phyloP scores from a whole-genome alignment of 2,113 vertebrate genomes.

The Emydura subglobosa region DNA sequence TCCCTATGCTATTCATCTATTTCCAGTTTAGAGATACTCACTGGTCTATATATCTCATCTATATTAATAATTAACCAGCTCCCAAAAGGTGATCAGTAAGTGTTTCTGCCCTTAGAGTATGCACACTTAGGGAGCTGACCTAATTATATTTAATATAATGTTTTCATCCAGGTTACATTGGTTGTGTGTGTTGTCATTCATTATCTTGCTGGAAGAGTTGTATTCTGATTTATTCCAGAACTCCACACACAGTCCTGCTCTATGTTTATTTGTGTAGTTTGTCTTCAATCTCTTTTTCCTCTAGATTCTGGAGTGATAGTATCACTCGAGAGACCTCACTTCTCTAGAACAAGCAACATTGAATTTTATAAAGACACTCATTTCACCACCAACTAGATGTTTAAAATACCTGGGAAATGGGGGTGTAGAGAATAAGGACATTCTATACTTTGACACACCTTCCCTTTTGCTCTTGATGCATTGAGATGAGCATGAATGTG shows the following conservation, averaged over 20 bases:
- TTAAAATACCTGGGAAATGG: not conserved
- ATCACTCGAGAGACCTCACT: accelerated
- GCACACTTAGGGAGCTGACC: not conserved
- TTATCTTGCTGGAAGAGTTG: not conserved
- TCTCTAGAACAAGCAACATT: not conserved
- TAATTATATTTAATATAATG: not conserved
- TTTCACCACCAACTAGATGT: not conserved
- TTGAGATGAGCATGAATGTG: too few species aligned
- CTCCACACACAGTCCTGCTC: not conserved
- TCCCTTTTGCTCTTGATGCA: too few species aligned
- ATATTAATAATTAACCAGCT: not conserved
- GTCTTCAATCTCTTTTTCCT: not conserved
- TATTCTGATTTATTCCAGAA: not conserved
- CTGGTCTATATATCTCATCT: not conserved
- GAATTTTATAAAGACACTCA: not conserved
- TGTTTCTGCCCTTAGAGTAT: not conserved
- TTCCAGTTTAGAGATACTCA: not conserved
- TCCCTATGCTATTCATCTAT: too few species aligned
- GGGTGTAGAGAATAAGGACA: too few species aligned
- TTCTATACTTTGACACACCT: too few species aligned
- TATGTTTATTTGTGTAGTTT: not conserved
- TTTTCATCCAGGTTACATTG: not conserved
- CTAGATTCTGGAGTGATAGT: not conserved
- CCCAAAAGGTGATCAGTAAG: not conserved
- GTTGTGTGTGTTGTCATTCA: not conserved